A percentile compares a stretch with the other conserved stretches of the same genome.
Evolutionary conservation across 2,888 invertebrate genomes (phyloP).

Genomic region (Gastracanthus pulcherrimus): DNA sequence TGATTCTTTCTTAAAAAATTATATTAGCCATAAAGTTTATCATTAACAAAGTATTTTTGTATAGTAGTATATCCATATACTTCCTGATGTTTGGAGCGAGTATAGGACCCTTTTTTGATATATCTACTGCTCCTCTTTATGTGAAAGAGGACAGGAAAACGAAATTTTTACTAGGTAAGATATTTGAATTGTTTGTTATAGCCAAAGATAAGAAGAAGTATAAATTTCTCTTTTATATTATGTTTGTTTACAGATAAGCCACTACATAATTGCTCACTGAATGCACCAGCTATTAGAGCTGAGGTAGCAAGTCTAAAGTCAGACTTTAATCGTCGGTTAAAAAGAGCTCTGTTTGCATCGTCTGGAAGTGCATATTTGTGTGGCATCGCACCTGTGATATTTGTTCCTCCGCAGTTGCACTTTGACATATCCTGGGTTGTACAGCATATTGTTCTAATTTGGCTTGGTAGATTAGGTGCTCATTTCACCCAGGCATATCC

Average conservation of each 20-base stretch:
- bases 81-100: conserved; percentile 89
- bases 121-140: conserved; percentile 74
- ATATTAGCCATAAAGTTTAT: no score
- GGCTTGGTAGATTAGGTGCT: conserved; percentile 87
- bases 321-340: conserved; percentile 94
- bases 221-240: no score
- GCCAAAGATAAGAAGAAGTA: background rate
- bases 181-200: background rate
- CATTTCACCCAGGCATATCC: conserved; percentile 80
- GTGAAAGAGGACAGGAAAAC: conserved; percentile 75
- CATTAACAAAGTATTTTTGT: conserved; percentile 19
- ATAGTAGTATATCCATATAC: conserved; percentile 83
- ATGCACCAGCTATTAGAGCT: conserved; percentile 85
- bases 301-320: conserved; percentile 91
- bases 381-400: conserved; percentile 74
- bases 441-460: conserved; percentile 91
- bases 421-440: conserved; percentile 92
- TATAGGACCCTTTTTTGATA: conserved; percentile 87
- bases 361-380: conserved; percentile 73
- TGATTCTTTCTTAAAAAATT: background rate
- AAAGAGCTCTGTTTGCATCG: conserved; percentile 85
- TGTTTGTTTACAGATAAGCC: conserved; percentile 80
- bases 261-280: conserved; percentile 87
- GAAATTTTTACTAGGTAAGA: conserved; percentile 71
- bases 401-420: conserved; percentile 79